Conservation (phyloP, 2,797 vertebrate genomes). For the Chloroceryle amazona region DNA sequence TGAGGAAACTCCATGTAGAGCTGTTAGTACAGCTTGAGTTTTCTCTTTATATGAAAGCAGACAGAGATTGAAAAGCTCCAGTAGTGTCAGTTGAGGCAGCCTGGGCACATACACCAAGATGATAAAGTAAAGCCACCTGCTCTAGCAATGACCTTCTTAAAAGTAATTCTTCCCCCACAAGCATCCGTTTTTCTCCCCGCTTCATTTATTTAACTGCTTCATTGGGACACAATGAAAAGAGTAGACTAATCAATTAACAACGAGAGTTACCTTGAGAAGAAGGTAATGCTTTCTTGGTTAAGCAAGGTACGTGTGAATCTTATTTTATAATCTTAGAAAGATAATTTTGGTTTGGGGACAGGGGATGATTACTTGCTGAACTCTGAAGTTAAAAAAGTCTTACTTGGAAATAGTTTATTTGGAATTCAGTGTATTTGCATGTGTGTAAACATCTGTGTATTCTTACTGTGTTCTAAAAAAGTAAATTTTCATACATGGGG, state of each 20-base stretch:
- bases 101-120: rapidly evolving
- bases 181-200: rapidly evolving
- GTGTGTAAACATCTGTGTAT: not conserved
- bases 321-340: not conserved
- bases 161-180: not conserved
- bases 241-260: not conserved
- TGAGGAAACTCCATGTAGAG: rapidly evolving
- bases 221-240: not conserved
- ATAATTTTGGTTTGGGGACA: not conserved
- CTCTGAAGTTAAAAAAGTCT: not conserved
- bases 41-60: not conserved
- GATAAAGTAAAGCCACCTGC: not conserved
- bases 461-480: not conserved
- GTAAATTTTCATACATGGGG: not conserved
- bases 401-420: not conserved
- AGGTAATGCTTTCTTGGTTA: not conserved
- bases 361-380: conserved; percentile 21
- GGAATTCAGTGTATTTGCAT: not conserved
- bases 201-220: not conserved
- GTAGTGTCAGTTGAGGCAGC: not conserved
- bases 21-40: not conserved
- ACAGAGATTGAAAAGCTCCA: not conserved
- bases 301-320: not conserved
- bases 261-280: not conserved
- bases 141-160: not conserved